Conservation (phyloP, 2,888 invertebrate genomes). For the Sclerodermus sp. region DNA sequence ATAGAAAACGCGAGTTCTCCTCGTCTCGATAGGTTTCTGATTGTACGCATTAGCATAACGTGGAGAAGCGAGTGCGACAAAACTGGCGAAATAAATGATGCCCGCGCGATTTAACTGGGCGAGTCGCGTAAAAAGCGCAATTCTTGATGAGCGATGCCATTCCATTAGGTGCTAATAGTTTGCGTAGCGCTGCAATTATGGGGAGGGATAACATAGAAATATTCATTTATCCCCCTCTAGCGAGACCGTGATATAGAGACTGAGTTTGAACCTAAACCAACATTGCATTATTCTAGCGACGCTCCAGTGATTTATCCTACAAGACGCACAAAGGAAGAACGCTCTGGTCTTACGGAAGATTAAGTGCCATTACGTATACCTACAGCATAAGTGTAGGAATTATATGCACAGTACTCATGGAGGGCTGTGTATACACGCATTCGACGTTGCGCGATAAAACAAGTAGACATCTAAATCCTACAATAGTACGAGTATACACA, state of each 20-base stretch:
- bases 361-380: slow-evolving; percentile 20
- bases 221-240: slow-evolving; percentile 15
- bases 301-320: slow-evolving; percentile 26
- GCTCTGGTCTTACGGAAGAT: slow-evolving; percentile 28
- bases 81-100: too few relatives aligned
- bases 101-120: too few relatives aligned
- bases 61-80: too few relatives aligned
- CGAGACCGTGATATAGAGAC: slow-evolving; percentile 9
- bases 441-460: not conserved
- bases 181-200: too few relatives aligned
- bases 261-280: slow-evolving; percentile 30
- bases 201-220: slow-evolving; percentile 19
- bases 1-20: too few relatives aligned
- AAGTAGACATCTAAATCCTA: not conserved
- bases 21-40: too few relatives aligned
- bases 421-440: not conserved
- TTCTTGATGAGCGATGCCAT: too few relatives aligned
- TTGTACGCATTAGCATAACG: too few relatives aligned
- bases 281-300: slow-evolving; percentile 27
- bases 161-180: too few relatives aligned
- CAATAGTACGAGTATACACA: not conserved
- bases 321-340: slow-evolving; percentile 3
- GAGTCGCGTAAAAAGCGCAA: too few relatives aligned
- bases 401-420: not conserved
- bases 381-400: not conserved